These are phyloP conservation scores for Nothocercus julius DNA, from an alignment of 2,113 vertebrate genomes.

Conservation along the genomic window DNA sequence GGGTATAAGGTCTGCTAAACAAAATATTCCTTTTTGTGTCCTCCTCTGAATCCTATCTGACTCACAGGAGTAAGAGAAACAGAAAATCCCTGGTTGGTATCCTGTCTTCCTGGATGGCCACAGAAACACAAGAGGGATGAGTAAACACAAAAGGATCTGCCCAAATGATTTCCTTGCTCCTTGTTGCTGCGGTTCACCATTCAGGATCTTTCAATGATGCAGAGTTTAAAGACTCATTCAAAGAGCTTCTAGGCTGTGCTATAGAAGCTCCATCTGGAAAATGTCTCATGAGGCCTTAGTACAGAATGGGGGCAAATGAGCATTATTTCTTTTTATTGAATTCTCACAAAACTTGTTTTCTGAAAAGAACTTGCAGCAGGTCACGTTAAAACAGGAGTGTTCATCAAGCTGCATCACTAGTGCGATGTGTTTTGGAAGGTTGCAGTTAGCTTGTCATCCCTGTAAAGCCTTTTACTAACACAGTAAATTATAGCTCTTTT, in stretches of 20 bases:
- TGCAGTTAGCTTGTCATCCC: constrained; percentile 37
- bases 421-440: constrained; percentile 8
- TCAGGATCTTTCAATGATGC: not conserved
- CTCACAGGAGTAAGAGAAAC: not conserved
- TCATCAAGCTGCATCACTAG: constrained; percentile 13
- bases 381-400: not conserved
- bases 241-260: constrained; percentile 12
- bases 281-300: constrained; percentile 15
- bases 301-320: constrained; percentile 33
- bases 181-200: constrained; percentile 1
- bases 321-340: not conserved
- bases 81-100: not conserved
- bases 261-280: constrained; percentile 42
- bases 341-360: constrained; percentile 35
- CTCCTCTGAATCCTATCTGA: not conserved
- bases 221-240: constrained; percentile 48
- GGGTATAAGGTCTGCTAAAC: not conserved
- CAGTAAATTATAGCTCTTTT: constrained; percentile 10
- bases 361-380: not conserved
- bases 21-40: not conserved
- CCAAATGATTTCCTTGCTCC: not conserved
- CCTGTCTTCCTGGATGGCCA: not conserved
- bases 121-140: not conserved
- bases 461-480: not conserved
- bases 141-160: not conserved